Conservation (phyloP, 1,140 invertebrate species). For the Caenorhabditis inopinata region DNA sequence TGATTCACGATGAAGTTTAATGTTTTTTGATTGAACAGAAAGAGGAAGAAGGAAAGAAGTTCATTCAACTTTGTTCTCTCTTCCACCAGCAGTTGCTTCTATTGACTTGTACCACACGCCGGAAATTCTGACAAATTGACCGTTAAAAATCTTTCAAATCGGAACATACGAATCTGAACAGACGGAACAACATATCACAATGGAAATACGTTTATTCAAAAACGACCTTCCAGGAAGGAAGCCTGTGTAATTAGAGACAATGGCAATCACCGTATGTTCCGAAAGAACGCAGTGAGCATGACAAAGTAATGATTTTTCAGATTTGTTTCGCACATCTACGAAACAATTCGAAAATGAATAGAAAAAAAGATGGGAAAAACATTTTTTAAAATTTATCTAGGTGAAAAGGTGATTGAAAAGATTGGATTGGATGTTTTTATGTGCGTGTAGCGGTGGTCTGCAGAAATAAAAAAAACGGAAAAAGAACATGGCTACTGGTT, state of each 20-base stretch:
- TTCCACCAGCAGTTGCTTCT: neutral
- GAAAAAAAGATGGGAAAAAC: no score
- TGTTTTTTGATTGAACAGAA: slow-evolving; percentile 11
- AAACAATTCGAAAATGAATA: neutral
- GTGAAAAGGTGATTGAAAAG: neutral
- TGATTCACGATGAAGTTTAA: slow-evolving; percentile 6
- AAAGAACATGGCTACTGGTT: neutral
- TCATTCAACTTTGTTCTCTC: neutral
- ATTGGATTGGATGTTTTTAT: no score
- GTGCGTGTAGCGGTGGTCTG: neutral
- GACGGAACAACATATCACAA: neutral
- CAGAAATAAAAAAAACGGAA: slow-evolving; percentile 23
- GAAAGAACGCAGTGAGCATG: slow-evolving; percentile 22
- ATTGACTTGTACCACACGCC: neutral
- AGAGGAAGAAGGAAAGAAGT: neutral
- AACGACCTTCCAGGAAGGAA: neutral
- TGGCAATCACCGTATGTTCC: neutral
- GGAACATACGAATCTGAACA: slow-evolving; percentile 17
- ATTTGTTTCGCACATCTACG: slow-evolving; percentile 19
- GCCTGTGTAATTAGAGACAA: slow-evolving; percentile 22
- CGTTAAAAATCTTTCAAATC: slow-evolving; percentile 24
- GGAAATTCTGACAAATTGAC: slow-evolving; percentile 32
- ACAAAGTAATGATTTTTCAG: slow-evolving; percentile 21
- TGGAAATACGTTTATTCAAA: slow-evolving; percentile 24
- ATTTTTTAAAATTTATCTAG: neutral